phyloP scores from a whole-genome alignment of 2,797 vertebrate species.

The Sciurus carolinensis region DNA sequence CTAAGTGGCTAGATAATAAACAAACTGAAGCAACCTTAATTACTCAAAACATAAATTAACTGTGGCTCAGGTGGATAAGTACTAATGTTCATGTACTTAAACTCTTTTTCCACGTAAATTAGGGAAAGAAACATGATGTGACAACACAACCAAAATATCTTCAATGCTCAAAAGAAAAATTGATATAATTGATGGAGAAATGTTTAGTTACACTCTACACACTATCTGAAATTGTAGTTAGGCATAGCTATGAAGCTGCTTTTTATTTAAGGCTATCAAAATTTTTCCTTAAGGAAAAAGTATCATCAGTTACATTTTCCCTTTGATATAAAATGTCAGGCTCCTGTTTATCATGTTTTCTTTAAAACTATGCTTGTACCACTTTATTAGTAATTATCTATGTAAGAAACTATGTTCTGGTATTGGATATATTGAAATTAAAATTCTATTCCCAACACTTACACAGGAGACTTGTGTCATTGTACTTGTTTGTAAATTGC shows the following conservation, averaged over 20 bases:
- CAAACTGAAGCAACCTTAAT: constrained; percentile 44
- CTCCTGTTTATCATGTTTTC: background rate
- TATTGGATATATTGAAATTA: background rate
- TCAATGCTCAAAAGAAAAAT: background rate
- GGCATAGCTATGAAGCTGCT: background rate
- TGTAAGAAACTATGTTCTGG: background rate
- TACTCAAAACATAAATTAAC: background rate
- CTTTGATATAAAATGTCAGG: background rate
- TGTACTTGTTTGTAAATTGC: background rate
- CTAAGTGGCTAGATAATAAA: constrained; percentile 12
- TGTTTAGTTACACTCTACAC: background rate
- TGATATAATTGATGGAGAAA: background rate
- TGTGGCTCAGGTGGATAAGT: background rate
- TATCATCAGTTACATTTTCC: background rate
- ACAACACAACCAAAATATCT: constrained; percentile 31
- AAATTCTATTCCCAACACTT: background rate
- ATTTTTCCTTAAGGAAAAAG: background rate
- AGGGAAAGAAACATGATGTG: background rate
- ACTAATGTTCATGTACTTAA: constrained; percentile 25
- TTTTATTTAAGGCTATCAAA: background rate
- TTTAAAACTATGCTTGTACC: background rate
- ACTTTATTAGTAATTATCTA: background rate
- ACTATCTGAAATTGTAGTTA: background rate
- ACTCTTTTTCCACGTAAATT: background rate
- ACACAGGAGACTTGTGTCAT: background rate